Evolutionary conservation across 2,888 invertebrate species (phyloP).

Genomic region (Ectemnius continuus): DNA sequence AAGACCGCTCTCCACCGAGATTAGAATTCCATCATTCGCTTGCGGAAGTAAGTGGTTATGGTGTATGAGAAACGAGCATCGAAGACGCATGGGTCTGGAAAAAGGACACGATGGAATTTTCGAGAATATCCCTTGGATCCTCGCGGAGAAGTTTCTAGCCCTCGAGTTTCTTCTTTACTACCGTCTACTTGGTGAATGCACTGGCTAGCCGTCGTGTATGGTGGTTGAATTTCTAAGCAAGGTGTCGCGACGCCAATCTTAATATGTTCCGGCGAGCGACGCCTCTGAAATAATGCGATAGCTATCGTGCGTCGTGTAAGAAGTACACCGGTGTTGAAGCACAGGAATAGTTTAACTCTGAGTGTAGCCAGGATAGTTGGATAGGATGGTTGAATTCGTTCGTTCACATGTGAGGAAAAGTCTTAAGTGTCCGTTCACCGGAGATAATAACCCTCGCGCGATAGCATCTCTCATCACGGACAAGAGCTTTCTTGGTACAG

Average conservation of each 20-base stretch:
- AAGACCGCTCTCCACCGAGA: constrained; percentile 18
- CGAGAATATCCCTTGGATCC: no score
- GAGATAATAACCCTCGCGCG: constrained; percentile 17
- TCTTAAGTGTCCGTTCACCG: constrained; percentile 7
- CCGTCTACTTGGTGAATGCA: no score
- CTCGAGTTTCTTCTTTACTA: no score
- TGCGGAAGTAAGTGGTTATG: constrained; percentile 15
- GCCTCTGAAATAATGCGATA: no score
- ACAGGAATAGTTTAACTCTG: neutral
- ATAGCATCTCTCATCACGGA: constrained; percentile 25
- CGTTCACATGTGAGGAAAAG: neutral
- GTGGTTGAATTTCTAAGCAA: no score
- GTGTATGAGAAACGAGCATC: constrained; percentile 10
- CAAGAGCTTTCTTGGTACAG: constrained; percentile 44
- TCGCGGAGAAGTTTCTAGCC: no score
- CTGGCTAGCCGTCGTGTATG: no score
- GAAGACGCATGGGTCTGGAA: constrained; percentile 16
- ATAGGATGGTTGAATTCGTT: no score
- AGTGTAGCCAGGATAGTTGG: no score
- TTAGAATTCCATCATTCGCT: constrained; percentile 35
- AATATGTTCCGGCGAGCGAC: no score
- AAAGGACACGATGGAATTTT: neutral
- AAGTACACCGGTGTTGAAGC: constrained; percentile 7
- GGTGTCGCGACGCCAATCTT: no score
- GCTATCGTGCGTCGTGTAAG: constrained; percentile 9